These are phyloP conservation scores for Metacarcinus magister DNA, from an alignment of 2,888 invertebrate genomes.

Conservation along the genomic window DNA sequence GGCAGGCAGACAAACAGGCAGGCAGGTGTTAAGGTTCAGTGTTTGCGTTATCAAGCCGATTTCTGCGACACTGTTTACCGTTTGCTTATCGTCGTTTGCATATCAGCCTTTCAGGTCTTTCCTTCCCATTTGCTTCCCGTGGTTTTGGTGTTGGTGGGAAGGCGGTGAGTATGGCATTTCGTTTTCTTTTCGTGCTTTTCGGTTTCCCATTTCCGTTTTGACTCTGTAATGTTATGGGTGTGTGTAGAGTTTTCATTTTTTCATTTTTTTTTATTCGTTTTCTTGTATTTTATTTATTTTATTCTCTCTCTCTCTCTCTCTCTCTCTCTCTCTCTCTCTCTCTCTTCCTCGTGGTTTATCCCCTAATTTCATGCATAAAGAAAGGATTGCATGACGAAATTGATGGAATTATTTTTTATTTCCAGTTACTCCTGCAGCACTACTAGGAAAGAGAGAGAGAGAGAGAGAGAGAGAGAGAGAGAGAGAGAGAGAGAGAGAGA, in stretches of 20 bases:
- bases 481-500: no score
- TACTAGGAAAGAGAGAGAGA: no score
- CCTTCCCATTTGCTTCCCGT: not conserved
- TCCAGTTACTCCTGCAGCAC: no score
- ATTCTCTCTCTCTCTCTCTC: conserved; percentile 51
- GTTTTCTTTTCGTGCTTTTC: not conserved
- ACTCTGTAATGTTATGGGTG: no score
- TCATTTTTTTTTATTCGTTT: not conserved
- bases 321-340: not conserved
- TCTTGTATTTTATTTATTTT: not conserved
- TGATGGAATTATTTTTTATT: no score
- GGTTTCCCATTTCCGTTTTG: no score
- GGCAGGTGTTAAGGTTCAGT: not conserved
- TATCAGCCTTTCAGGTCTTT: not conserved
- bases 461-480: no score
- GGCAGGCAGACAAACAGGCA: no score
- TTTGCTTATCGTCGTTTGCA: not conserved
- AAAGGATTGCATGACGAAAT: no score
- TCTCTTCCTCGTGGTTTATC: conserved; percentile 52
- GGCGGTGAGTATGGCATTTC: not conserved
- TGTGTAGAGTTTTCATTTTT: no score
- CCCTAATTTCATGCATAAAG: not conserved
- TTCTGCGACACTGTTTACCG: not conserved
- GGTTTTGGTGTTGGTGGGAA: not conserved
- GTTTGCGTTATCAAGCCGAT: not conserved